phyloP scores from a whole-genome alignment of 1,140 invertebrate species.

The Holotrichia oblita region DNA sequence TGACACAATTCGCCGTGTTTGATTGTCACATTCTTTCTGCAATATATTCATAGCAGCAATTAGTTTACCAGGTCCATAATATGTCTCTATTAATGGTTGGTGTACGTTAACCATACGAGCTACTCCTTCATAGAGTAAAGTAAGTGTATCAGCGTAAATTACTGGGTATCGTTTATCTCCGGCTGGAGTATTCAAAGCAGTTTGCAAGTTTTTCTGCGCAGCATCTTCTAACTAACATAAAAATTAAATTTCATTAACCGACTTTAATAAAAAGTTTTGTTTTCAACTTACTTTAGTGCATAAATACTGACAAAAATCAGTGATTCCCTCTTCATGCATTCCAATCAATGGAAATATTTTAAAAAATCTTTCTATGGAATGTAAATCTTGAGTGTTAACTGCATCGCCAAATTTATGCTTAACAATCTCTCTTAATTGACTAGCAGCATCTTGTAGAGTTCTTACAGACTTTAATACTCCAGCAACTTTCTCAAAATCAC shows the following conservation, averaged over 20 bases:
- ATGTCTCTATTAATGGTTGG: slow-evolving; percentile 93
- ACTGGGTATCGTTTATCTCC: slow-evolving; percentile 78
- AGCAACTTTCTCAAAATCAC: slow-evolving; percentile 59
- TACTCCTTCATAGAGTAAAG: slow-evolving; percentile 87
- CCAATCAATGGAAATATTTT: slow-evolving; percentile 97
- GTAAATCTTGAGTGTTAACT: slow-evolving; percentile 86
- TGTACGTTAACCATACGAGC: slow-evolving; percentile 90
- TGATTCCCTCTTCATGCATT: slow-evolving; percentile 90
- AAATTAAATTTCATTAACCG: background rate
- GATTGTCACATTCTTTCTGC: slow-evolving; percentile 88
- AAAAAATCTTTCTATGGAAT: slow-evolving; percentile 96
- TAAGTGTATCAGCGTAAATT: slow-evolving; percentile 85
- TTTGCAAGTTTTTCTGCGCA: slow-evolving; percentile 77
- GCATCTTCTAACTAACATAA: slow-evolving; percentile 70
- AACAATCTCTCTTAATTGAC: slow-evolving; percentile 72
- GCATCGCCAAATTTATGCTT: slow-evolving; percentile 91
- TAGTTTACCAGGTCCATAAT: slow-evolving; percentile 87
- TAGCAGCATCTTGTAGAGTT: slow-evolving; percentile 86
- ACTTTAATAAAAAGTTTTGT: too few relatives aligned
- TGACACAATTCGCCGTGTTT: slow-evolving; percentile 73
- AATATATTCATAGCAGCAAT: slow-evolving; percentile 76
- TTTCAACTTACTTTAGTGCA: slow-evolving; percentile 73
- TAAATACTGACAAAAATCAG: slow-evolving; percentile 92
- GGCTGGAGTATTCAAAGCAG: slow-evolving; percentile 69
- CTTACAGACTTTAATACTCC: slow-evolving; percentile 80